Percentiles rank a stretch among this genome's conserved stretches.
These are phyloP conservation scores for Hiodon tergisus DNA, from an alignment of 2,113 vertebrate species.

Conservation along the genomic window DNA sequence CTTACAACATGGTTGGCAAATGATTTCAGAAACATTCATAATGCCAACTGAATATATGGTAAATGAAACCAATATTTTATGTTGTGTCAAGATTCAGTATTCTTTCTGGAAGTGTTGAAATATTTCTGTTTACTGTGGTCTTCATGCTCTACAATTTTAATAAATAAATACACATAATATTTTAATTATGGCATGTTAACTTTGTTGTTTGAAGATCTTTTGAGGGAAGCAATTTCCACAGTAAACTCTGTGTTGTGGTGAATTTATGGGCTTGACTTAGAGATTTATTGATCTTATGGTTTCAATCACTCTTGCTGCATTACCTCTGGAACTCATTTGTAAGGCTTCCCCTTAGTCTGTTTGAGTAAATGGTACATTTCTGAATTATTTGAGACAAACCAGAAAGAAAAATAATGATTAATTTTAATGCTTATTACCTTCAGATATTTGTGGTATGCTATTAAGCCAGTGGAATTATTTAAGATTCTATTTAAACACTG, in stretches of 20 bases:
- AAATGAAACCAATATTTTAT: too few relatives aligned
- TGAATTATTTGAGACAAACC: neutral
- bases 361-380: neutral
- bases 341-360: neutral
- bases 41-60: too few relatives aligned
- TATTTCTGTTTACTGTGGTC: too few relatives aligned
- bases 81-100: too few relatives aligned
- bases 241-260: constrained; percentile 29
- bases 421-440: neutral
- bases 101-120: too few relatives aligned
- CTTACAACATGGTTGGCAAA: too few relatives aligned
- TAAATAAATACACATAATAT: neutral
- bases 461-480: neutral
- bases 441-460: neutral
- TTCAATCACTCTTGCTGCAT: constrained; percentile 29
- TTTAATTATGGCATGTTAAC: constrained; percentile 24
- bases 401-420: neutral
- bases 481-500: neutral
- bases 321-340: neutral
- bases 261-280: constrained; percentile 34
- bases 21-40: too few relatives aligned
- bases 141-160: too few relatives aligned
- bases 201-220: constrained; percentile 21
- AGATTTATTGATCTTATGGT: constrained; percentile 30
- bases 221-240: constrained; percentile 25